Evolutionary conservation across 2,888 invertebrate genomes (phyloP).

Genomic region (Abscondita cerata): DNA sequence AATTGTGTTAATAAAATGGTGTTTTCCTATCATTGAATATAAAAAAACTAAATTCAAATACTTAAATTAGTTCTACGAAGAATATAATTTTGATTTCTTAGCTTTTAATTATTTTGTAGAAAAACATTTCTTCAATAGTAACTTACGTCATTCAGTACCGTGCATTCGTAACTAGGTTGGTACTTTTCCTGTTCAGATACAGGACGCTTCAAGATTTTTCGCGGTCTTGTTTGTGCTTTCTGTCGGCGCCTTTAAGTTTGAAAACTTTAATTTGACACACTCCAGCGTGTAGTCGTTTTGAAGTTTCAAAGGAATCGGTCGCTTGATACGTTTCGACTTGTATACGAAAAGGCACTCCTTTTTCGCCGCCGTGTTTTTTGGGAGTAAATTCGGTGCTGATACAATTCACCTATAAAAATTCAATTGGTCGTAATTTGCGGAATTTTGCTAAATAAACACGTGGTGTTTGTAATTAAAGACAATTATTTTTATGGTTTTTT

Average conservation of each 20-base stretch:
- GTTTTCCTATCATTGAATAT: too few relatives aligned
- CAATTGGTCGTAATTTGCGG: not conserved
- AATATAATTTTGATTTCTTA: too few relatives aligned
- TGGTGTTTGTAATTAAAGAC: not conserved
- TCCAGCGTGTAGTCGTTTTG: conserved; percentile 84
- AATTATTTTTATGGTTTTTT: not conserved
- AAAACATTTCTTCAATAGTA: not conserved
- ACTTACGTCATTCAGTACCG: conserved; percentile 88
- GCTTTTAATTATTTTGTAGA: too few relatives aligned
- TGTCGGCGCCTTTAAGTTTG: conserved; percentile 93
- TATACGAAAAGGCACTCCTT: conserved; percentile 95
- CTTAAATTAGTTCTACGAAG: not conserved
- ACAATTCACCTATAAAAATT: conserved; percentile 79
- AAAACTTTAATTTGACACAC: conserved; percentile 97
- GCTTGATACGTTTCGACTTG: conserved; percentile 89
- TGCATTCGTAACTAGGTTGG: conserved; percentile 95
- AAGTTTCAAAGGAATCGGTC: conserved; percentile 57
- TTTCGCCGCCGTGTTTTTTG: conserved; percentile 97
- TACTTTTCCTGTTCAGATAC: conserved; percentile 87
- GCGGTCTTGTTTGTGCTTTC: conserved; percentile 96
- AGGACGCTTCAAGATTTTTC: conserved; percentile 89
- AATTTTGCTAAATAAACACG: not conserved
- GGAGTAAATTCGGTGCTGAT: conserved; percentile 98
- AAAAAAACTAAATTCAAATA: too few relatives aligned
- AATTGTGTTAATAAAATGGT: too few relatives aligned